Evolutionary conservation across 2,113 vertebrate species (phyloP), one percentile per base, ranked within the genome.

Genomic region (Strix uralensis): DNA sequence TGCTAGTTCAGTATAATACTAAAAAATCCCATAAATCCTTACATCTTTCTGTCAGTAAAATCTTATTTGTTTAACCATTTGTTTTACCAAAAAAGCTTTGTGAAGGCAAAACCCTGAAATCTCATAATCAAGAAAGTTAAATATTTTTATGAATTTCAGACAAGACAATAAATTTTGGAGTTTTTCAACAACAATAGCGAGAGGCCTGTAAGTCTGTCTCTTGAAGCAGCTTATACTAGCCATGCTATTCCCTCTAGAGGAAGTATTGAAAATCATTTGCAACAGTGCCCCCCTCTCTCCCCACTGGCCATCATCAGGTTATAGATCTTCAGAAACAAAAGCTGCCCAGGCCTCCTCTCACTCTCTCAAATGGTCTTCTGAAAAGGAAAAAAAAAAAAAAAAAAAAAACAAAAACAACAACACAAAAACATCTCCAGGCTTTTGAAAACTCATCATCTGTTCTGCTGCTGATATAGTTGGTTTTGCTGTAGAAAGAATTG

Each of bases 261-360:
- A 95, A 97, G 84, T 27, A 79, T 1, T 94, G 95, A 89, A 92
- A 94, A 79, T 40, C 40, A 75, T 66, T 75, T 91, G 83, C 81
- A 81, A 22, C 69, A 79, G 55, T 81, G 88, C 15, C 52, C 88
- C 46, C 5, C 61, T 78, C 34, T 83, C 83, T 91, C 94, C 88
- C 86, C 1, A 1, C 3, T 73, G 66, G 86, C 95, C 95, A 94
- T 94, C 92, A 91, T 74, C 77, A 19, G 69, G 69, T 94, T 92
- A 86, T 91, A 96, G 94, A 95, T 89, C 86, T 97, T 86, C 70
- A 79, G 83, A 61, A 95, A 95, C 69, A 95, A 96, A 89, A 86
- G 92, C 94, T 95, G 69, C 52, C 57, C 49, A 71, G 70, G 72
- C 72, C 67, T 69, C 29, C 46, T 81, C 55, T 86, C 29, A 3